phyloP scores from a whole-genome alignment of 2,113 vertebrate genomes.

The Hemicordylus capensis region DNA sequence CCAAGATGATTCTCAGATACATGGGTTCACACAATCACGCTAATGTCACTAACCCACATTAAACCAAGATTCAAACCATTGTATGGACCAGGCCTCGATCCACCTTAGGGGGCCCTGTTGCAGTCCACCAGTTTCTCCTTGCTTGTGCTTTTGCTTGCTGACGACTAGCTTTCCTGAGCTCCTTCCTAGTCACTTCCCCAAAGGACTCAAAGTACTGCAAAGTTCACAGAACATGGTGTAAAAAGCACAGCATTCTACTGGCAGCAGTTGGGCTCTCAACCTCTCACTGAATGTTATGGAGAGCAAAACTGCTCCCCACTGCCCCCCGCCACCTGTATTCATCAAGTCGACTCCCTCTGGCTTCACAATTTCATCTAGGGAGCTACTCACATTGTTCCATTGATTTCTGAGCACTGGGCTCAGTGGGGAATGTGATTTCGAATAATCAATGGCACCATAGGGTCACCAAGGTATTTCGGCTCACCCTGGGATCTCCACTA shows the following conservation, averaged over 20 bases:
- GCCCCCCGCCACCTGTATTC: constrained; percentile 11
- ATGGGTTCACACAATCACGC: too few relatives aligned
- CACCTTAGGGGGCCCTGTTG: too few relatives aligned
- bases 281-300: constrained; percentile 25
- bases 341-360: constrained; percentile 44
- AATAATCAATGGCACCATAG: constrained; percentile 48
- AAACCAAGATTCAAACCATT: too few relatives aligned
- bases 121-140: too few relatives aligned
- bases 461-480: constrained; percentile 24
- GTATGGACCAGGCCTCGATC: too few relatives aligned
- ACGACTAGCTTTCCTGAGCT: neutral
- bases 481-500: constrained; percentile 20
- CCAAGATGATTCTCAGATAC: too few relatives aligned
- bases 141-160: neutral
- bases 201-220: neutral
- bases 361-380: constrained; percentile 45
- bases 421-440: constrained; percentile 38
- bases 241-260: neutral
- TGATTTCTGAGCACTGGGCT: constrained; percentile 51
- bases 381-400: constrained; percentile 33
- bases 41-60: too few relatives aligned
- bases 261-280: constrained; percentile 4
- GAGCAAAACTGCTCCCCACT: constrained; percentile 56
- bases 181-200: neutral
- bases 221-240: neutral